Evolutionary conservation across 2,113 vertebrate genomes (phyloP).

Genomic region (Rhabdornis inornatus): DNA sequence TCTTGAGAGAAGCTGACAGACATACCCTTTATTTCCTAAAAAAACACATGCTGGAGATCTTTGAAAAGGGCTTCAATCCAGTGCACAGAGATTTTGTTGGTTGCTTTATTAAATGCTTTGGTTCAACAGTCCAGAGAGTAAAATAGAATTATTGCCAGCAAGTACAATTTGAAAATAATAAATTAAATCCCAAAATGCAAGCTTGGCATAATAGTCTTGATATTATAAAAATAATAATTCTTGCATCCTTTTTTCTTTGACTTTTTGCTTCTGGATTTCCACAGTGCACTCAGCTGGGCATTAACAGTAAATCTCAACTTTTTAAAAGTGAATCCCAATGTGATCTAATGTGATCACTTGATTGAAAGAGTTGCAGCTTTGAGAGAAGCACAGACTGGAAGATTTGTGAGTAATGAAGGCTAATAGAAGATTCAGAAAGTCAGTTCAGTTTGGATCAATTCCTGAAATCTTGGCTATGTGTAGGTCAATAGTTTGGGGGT

Average conservation of each 20-base stretch:
- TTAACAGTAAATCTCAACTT: neutral
- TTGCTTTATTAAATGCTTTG: neutral
- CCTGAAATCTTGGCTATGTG: neutral
- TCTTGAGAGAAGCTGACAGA: neutral
- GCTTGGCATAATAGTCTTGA: neutral
- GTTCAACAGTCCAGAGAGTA: neutral
- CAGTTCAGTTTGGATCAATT: neutral
- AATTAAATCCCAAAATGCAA: neutral
- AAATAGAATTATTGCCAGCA: neutral
- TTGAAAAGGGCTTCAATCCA: neutral
- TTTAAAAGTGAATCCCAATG: neutral
- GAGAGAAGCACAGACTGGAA: neutral
- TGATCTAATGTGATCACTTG: neutral
- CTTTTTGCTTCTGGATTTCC: neutral
- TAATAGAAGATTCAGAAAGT: neutral
- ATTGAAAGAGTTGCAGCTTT: neutral
- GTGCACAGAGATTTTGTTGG: neutral
- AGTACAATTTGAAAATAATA: neutral
- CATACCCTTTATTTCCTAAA: neutral
- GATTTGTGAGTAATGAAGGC: neutral
- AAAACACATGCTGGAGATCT: neutral
- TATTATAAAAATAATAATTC: neutral
- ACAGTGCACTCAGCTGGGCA: neutral
- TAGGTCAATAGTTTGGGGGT: neutral
- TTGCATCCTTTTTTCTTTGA: neutral